phyloP scores from a whole-genome alignment of 2,797 vertebrate genomes.

The Hippopotamyrus pictus region DNA sequence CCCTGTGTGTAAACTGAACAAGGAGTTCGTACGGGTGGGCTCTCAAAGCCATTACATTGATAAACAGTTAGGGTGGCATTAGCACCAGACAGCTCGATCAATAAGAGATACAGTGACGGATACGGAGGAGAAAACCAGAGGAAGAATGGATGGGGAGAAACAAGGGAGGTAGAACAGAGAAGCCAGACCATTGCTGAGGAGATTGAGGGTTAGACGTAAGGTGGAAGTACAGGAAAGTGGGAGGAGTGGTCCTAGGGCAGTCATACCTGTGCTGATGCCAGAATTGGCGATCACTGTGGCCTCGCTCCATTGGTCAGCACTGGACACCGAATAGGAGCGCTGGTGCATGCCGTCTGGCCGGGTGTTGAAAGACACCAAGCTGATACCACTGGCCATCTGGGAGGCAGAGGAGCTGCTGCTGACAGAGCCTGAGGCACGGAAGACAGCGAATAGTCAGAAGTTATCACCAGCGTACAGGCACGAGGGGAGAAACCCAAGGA shows the following conservation, averaged over 20 bases:
- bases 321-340: constrained; percentile 93
- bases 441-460: background rate
- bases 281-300: constrained; percentile 93
- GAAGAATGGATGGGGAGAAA: background rate
- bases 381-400: constrained; percentile 87
- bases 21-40: constrained; percentile 55
- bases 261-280: constrained; percentile 87
- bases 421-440: constrained; percentile 66
- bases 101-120: constrained; percentile 54
- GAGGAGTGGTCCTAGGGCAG: background rate
- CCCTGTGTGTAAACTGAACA: constrained; percentile 41
- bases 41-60: constrained; percentile 65
- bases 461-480: background rate
- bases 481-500: background rate
- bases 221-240: background rate
- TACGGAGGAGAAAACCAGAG: no score
- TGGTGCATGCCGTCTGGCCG: constrained; percentile 88
- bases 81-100: constrained; percentile 68
- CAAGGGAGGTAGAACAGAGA: background rate
- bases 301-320: constrained; percentile 95
- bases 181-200: background rate
- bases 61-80: constrained; percentile 70
- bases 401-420: constrained; percentile 78
- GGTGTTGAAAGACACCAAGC: constrained; percentile 84
- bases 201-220: background rate